Base-by-base conservation (phyloP, 2,888 invertebrate species). In the Zygaena filipendulae region DNA sequence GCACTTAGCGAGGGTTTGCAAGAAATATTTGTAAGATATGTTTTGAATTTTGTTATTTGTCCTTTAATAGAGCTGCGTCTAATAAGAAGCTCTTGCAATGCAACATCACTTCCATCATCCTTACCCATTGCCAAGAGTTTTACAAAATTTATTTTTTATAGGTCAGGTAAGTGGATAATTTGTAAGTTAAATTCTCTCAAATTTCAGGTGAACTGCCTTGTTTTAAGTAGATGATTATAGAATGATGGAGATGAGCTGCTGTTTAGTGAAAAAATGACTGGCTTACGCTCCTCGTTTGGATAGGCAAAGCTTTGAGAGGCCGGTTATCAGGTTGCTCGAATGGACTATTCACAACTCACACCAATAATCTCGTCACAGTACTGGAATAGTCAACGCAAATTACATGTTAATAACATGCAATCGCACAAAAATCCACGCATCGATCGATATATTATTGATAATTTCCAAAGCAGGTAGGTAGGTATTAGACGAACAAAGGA, bases 11-110 rank as follows among this genome's bases (percentile, higher is more conserved):
- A 8, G 4, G 8, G 2, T 10, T 12, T 6, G 4, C 11, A 13
- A 7, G 2, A 13, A 5, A 26, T 8, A 7, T 2, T 16, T 3
- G 2, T 11, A 13, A 33, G 26, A 21, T 33, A 33, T 11, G 28
- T 28, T 23, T 21, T 28, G 11, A 25, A 32, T 21, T 32, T 32
- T 8, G 32, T 32, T 10, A 33, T 21, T 23, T 29, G 33, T 7
- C 29, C 33, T 12, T 27, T 33, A 12, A 25, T 11, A 7, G 33
- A 33, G 11, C 25, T 25, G 7, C 30, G 25, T 9, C 12, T 30
- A 5, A 11, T 21, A 19, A 16, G 7, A 16, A 16, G 16, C 7
- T 7, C 16, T 16, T 16, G 16, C 16, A 7, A 16, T 6, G 7
- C 16, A 4, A 7, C 5, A 16, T 16, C 16, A 7, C 16, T 6